Base-by-base conservation (phyloP, 2,888 invertebrate species). In the Tipula vernalis region DNA sequence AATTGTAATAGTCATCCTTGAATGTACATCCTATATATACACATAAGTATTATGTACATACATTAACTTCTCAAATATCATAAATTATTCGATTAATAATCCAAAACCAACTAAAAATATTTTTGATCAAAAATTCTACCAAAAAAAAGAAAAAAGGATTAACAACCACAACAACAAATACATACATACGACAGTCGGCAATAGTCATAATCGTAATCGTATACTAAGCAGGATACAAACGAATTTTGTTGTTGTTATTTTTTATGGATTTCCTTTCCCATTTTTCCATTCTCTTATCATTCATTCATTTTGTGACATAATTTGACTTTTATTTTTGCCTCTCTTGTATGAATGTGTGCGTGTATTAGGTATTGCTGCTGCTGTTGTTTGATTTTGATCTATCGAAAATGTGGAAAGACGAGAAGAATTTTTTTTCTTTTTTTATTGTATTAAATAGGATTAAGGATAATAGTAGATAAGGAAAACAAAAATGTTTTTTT, bases 231-330 rank as follows among this genome's bases (percentile, higher is more conserved):
- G 71, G 71, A 71, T 71, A 10, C 71, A 51, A 51, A 51, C 15
- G 51, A 51, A 5, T 51, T 51, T 15, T 39, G 5, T 39, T n/a
- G n/a, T n/a, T n/a, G n/a, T n/a, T n/a, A n/a, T n/a, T 39, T 39
- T 39, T 44, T 44, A 10, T 51, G 51, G 51, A 15, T 51, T 51
- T 51, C 51, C 51, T n/a, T 51, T 51, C 6, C 28, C 10, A 71
- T 2, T 71, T 71, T 28, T 28, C 71, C 8, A 10, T 71, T 71
- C 28, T 18, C 71, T 71, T 71, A 71, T 71, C 71, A 71, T 71
- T 71, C 71, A 71, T 71, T 71, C 71, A 71, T 71, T 71, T 71
- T 71, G 71, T 71, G 71, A 71, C 71, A 71, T 71, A 71, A 71
- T 71, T 71, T 28, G 28, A 71, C 71, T 71, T 71, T 71, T 57